Evolutionary conservation across 23 tunicate species (phyloP), one percentile per base, ranked within the genome.

Genomic region (Trididemnum miniatum): DNA sequence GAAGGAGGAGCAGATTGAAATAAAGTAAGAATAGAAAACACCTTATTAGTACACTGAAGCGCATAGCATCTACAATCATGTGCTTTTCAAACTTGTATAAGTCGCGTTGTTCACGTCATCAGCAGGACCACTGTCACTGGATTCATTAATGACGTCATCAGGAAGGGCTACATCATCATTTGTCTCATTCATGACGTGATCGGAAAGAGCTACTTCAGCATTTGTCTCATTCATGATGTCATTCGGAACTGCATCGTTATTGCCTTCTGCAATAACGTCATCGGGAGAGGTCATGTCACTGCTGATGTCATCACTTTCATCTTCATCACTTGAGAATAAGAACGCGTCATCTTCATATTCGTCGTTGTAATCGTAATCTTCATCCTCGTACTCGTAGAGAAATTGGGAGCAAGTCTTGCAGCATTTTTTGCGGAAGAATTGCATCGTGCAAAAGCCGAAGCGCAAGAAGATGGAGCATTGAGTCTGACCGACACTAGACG

Each of bases 361-460:
- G 7, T 72, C 80, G 63, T 0, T 27, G 51, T 44, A 0, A 34
- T 0, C 65, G 23, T 71, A 28, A 35, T 82, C 65, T 12, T 82
- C 80, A 25, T 44, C 36, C 35, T 34, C 52, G 27, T 59, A 24
- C 31, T 4, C 77, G 75, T 23, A 60, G 25, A 22, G 36, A 67
- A 71, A 86, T 52, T 26, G 33, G 20, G 25, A 7, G 63, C 90
- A 86, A 20, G 90, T 80, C 35, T 71, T 37, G 50, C 90, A 86
- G 85, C 90, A 86, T 33, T 80, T 25, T 1, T 34, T 23, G 57
- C 51, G 36, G 79, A 86, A 65, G 20, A 52, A 4, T 18, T 34
- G 26, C 50, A 79, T 39, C 20, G 37, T 15, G 71, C 90, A 86
- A 79, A 67, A 65, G 20, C 80, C 35, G 32, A 35, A 22, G 44